Percentiles rank a stretch among this genome's conserved stretches.
phyloP scores from a whole-genome alignment of 2,888 invertebrate genomes.

The Epirrhoe tristata region DNA sequence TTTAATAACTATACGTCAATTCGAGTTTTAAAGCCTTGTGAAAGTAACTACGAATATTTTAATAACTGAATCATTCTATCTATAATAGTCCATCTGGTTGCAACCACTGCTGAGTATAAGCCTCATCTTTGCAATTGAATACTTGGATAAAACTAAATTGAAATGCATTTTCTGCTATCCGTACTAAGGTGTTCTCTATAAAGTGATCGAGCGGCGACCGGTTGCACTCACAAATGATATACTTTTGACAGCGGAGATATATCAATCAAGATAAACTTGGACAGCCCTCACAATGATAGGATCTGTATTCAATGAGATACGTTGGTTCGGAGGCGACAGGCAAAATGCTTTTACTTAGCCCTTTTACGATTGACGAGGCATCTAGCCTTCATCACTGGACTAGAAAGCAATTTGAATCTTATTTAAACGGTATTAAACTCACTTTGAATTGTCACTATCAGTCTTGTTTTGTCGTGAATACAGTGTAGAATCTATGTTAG shows the following conservation, averaged over 20 bases:
- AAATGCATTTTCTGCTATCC: constrained; percentile 23
- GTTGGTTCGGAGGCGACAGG: constrained; percentile 27
- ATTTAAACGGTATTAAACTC: not conserved
- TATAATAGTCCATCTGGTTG: too few relatives aligned
- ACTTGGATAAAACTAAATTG: not conserved
- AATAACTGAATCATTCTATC: too few relatives aligned
- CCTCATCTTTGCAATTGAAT: too few relatives aligned
- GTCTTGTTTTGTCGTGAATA: not conserved
- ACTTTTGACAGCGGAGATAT: constrained; percentile 52
- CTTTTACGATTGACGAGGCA: constrained; percentile 20
- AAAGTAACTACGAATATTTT: too few relatives aligned
- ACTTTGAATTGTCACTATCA: not conserved
- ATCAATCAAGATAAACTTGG: constrained; percentile 46
- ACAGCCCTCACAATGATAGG: constrained; percentile 37
- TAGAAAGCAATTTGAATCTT: not conserved
- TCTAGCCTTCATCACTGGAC: not conserved
- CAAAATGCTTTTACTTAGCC: constrained; percentile 24
- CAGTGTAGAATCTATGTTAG: not conserved
- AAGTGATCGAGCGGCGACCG: constrained; percentile 54
- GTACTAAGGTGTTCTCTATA: constrained; percentile 46
- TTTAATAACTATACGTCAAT: too few relatives aligned
- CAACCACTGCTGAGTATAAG: too few relatives aligned
- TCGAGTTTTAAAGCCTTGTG: too few relatives aligned
- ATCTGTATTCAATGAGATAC: constrained; percentile 37
- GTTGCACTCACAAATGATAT: constrained; percentile 53